Evolutionary conservation across 2,888 invertebrate genomes (phyloP).

Genomic region (Cartodere bifasciata): DNA sequence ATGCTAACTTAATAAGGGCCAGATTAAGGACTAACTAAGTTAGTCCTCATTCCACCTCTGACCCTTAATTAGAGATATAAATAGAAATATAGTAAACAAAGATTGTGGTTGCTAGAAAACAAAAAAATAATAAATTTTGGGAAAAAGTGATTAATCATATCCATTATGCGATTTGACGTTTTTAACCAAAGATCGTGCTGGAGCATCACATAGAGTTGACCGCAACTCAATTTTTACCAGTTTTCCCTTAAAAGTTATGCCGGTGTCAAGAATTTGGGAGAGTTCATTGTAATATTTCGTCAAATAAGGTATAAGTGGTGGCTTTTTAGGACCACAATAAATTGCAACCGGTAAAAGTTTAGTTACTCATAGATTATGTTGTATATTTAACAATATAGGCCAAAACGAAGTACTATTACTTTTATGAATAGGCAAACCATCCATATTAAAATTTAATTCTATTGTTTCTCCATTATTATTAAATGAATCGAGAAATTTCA

Average conservation of each 20-base stretch:
- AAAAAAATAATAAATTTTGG: too few relatives aligned
- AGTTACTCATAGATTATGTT: constrained; percentile 1
- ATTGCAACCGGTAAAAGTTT: constrained; percentile 12
- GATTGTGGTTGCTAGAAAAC: too few relatives aligned
- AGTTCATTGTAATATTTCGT: constrained; percentile 14
- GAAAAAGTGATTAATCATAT: too few relatives aligned
- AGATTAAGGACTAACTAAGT: too few relatives aligned
- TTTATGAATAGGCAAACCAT: constrained; percentile 13
- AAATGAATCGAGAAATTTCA: constrained; percentile 9
- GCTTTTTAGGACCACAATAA: constrained; percentile 14
- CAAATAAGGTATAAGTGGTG: constrained; percentile 14
- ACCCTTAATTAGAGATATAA: too few relatives aligned
- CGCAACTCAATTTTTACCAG: constrained; percentile 7
- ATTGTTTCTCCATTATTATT: constrained; percentile 4
- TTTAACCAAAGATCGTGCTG: constrained; percentile 8
- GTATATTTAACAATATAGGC: constrained; percentile 14
- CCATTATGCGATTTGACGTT: constrained; percentile 6
- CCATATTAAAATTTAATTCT: constrained; percentile 10
- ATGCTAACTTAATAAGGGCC: too few relatives aligned
- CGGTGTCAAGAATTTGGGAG: constrained; percentile 6
- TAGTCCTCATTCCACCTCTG: too few relatives aligned
- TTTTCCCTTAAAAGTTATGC: constrained; percentile 9
- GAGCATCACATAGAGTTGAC: constrained; percentile 12
- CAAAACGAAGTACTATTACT: constrained; percentile 12
- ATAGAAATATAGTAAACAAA: too few relatives aligned